These are phyloP conservation scores for Hycleus phaleratus DNA, from an alignment of 1,140 invertebrate species.

Conservation along the genomic window DNA sequence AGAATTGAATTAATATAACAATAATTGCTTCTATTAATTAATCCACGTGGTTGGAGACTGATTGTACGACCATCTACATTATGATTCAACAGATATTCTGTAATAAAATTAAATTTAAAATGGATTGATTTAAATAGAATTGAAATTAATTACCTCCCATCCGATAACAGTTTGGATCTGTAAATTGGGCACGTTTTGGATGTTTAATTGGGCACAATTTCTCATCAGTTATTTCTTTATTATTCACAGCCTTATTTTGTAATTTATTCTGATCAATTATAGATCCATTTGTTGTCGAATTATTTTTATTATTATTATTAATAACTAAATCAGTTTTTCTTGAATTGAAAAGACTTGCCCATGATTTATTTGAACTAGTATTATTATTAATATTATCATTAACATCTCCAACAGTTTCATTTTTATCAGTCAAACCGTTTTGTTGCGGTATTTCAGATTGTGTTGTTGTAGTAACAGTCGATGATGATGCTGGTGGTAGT, in stretches of 20 bases:
- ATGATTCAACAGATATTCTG: slow-evolving; percentile 65
- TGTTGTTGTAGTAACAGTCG: no score
- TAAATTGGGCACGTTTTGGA: slow-evolving; percentile 29
- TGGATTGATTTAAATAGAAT: neutral
- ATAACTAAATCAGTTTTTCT: slow-evolving; percentile 7
- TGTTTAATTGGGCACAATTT: slow-evolving; percentile 31
- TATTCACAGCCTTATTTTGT: slow-evolving; percentile 17
- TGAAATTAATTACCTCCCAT: slow-evolving; percentile 51
- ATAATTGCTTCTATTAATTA: slow-evolving; percentile 88
- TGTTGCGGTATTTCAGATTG: no score
- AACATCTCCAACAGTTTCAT: no score
- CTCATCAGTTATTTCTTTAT: slow-evolving; percentile 17
- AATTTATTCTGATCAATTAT: slow-evolving; percentile 4
- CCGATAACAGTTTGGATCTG: slow-evolving; percentile 55
- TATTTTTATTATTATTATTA: neutral
- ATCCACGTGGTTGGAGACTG: slow-evolving; percentile 72
- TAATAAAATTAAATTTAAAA: slow-evolving; percentile 35
- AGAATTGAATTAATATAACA: slow-evolving; percentile 92
- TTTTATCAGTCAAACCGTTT: no score
- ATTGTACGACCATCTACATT: slow-evolving; percentile 65
- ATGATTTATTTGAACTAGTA: slow-evolving; percentile 26
- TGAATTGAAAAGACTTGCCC: slow-evolving; percentile 36
- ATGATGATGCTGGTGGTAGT: no score
- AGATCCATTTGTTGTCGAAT: neutral
- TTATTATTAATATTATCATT: no score